These are phyloP conservation scores for Cricetomys ansorgei DNA, from an alignment of 2,113 vertebrate species.

Conservation along the genomic window DNA sequence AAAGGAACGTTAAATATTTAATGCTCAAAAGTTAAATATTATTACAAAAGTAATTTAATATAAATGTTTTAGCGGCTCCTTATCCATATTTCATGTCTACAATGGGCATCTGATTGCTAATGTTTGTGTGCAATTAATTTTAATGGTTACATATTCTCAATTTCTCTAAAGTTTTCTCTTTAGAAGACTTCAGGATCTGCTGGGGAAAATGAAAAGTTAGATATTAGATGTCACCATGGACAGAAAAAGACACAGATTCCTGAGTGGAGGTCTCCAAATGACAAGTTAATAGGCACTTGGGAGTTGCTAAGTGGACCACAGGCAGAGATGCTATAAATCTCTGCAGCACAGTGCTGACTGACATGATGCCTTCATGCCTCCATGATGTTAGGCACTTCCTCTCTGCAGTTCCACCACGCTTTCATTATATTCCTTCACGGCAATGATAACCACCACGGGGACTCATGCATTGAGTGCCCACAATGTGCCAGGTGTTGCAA, in stretches of 20 bases:
- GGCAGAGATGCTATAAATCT: background rate
- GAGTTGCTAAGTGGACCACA: conserved; percentile 54
- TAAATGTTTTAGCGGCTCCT: conserved; percentile 88
- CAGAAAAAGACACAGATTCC: conserved; percentile 41
- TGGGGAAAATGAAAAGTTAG: conserved; percentile 77
- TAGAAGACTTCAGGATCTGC: conserved; percentile 67
- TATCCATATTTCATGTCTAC: conserved; percentile 88
- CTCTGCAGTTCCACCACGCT: background rate
- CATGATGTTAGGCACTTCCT: background rate
- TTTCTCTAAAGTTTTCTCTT: conserved; percentile 69
- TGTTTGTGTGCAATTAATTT: conserved; percentile 89
- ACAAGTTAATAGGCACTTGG: conserved; percentile 79
- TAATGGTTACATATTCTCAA: conserved; percentile 83
- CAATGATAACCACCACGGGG: background rate
- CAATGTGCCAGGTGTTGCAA: background rate
- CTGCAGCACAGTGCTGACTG: background rate
- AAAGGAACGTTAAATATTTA: conserved; percentile 86
- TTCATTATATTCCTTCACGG: background rate
- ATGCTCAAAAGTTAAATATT: conserved; percentile 88
- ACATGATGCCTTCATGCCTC: conserved; percentile 20
- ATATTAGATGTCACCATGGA: conserved; percentile 74
- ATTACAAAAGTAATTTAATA: conserved; percentile 90
- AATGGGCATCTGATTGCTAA: conserved; percentile 83
- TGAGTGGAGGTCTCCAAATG: conserved; percentile 75
- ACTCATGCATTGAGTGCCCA: background rate